A percentile compares a stretch with the other conserved stretches of the same genome.
phyloP scores from a whole-genome alignment of 2,797 vertebrate genomes.

The Tragopan temminckii region DNA sequence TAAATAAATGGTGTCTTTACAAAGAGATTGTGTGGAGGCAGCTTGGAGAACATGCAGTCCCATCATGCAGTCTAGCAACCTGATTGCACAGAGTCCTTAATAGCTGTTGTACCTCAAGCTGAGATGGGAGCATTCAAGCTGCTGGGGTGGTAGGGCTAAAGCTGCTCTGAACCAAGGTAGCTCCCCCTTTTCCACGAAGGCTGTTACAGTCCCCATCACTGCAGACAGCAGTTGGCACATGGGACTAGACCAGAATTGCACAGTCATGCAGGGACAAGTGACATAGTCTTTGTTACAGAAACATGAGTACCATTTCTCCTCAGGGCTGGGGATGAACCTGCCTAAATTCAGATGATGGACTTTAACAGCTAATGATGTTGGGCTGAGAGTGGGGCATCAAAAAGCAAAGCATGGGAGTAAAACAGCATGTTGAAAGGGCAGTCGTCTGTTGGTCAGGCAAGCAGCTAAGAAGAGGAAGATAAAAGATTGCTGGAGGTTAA shows the following conservation, averaged over 20 bases:
- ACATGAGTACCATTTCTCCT: neutral
- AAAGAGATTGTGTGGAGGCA: neutral
- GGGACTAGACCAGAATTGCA: neutral
- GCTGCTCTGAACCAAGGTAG: neutral
- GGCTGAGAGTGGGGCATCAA: neutral
- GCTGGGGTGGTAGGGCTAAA: neutral
- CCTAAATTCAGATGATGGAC: neutral
- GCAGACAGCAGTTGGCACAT: rapidly evolving
- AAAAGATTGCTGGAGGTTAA: neutral
- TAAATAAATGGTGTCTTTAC: neutral
- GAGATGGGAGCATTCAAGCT: neutral
- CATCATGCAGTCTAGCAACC: neutral
- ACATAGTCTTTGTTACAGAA: neutral
- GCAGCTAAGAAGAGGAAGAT: neutral
- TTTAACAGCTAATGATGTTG: neutral
- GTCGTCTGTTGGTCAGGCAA: neutral
- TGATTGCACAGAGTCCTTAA: neutral
- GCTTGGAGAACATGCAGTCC: neutral
- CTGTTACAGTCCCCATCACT: neutral
- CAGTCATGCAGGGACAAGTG: neutral
- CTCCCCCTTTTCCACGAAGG: neutral
- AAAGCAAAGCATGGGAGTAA: neutral
- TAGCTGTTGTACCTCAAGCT: neutral
- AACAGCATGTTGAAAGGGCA: neutral
- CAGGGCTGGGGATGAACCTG: neutral